Percentiles rank a stretch among this genome's conserved stretches.
These are phyloP conservation scores for Drosophila hawaiiensis DNA, from an alignment of 2,888 invertebrate genomes.

Conservation along the genomic window DNA sequence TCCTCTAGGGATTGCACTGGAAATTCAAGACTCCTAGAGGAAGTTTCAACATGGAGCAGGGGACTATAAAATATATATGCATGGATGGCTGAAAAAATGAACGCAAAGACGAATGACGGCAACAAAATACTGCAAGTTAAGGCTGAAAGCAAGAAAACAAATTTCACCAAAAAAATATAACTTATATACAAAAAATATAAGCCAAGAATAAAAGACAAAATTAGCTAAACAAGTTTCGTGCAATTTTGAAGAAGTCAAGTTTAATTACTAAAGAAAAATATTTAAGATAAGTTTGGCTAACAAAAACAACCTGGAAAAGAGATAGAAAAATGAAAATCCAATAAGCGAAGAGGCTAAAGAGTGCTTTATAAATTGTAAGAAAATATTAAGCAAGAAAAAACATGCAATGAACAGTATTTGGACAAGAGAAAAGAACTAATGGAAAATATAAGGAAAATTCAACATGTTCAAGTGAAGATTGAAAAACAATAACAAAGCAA, in stretches of 20 bases:
- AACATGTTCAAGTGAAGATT: not conserved
- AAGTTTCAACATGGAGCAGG: constrained; percentile 6
- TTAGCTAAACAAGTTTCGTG: not conserved
- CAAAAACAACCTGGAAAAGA: not conserved
- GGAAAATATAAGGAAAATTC: not conserved
- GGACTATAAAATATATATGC: constrained; percentile 30
- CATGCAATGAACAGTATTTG: not conserved
- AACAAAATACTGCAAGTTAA: constrained; percentile 6
- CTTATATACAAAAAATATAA: not conserved
- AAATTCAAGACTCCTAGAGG: not conserved
- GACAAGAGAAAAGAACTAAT: not conserved
- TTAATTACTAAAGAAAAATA: not conserved
- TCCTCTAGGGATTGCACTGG: constrained; percentile 19
- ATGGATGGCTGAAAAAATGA: constrained; percentile 6
- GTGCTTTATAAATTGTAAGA: not conserved
- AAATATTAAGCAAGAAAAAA: not conserved
- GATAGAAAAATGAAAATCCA: not conserved
- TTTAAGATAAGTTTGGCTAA: not conserved
- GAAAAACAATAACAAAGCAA: not conserved
- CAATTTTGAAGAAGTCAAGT: not conserved
- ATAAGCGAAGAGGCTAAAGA: not conserved
- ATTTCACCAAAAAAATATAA: constrained; percentile 18
- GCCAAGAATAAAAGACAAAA: too few species aligned
- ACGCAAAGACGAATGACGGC: constrained; percentile 13
- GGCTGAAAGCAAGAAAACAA: constrained; percentile 12